phyloP scores from a whole-genome alignment of 2,888 invertebrate species.

The Caenorhabditis wallacei region DNA sequence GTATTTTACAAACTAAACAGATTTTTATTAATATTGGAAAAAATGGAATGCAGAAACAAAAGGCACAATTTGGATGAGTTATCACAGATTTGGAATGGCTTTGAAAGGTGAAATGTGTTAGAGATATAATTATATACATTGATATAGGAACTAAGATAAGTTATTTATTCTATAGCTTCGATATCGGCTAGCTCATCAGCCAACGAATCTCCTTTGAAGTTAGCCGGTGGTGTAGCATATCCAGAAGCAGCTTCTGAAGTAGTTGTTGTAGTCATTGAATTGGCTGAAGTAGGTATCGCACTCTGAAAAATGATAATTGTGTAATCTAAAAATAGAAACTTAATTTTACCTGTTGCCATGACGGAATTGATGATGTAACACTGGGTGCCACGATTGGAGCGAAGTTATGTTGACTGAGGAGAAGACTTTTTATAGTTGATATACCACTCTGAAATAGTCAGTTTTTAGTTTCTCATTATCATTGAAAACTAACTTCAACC shows the following conservation, averaged over 20 bases:
- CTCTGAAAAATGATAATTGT: slow-evolving; percentile 22
- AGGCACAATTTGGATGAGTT: background rate
- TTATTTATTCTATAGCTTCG: slow-evolving; percentile 21
- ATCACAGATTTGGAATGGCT: slow-evolving; percentile 22
- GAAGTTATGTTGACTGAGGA: slow-evolving; percentile 80
- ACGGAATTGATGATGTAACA: slow-evolving; percentile 66
- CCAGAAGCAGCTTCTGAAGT: slow-evolving; percentile 50
- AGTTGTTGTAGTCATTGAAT: slow-evolving; percentile 46
- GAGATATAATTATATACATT: background rate
- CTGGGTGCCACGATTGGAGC: slow-evolving; percentile 72
- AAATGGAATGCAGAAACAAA: slow-evolving; percentile 2
- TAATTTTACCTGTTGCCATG: slow-evolving; percentile 70
- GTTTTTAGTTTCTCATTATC: background rate
- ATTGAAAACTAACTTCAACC: slow-evolving; percentile 60
- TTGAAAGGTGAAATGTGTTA: slow-evolving; percentile 6
- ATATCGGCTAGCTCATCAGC: slow-evolving; percentile 54
- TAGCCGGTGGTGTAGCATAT: slow-evolving; percentile 69
- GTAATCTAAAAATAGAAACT: background rate
- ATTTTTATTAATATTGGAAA: too few species aligned
- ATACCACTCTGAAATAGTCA: slow-evolving; percentile 64
- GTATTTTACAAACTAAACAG: too few species aligned
- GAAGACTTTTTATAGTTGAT: slow-evolving; percentile 72
- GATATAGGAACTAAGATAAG: background rate
- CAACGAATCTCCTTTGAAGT: slow-evolving; percentile 55
- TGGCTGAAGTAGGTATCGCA: slow-evolving; percentile 42